A percentile compares a stretch with the other conserved stretches of the same genome.
These are phyloP conservation scores for Eubucco bourcierii DNA, from an alignment of 2,113 vertebrate species.

Conservation along the genomic window DNA sequence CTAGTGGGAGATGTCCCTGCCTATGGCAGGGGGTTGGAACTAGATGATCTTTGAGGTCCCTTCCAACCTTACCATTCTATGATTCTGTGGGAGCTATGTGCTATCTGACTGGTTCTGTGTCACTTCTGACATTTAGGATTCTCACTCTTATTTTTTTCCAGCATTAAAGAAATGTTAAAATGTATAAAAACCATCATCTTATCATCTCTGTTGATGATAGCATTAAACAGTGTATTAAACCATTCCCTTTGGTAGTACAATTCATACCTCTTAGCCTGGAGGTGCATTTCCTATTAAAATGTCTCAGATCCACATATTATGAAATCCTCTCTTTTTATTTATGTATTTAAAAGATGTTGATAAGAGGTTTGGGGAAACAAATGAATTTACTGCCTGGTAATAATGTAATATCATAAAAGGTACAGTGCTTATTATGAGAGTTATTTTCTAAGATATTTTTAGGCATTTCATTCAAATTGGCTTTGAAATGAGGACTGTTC, in stretches of 20 bases:
- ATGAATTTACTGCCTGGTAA: conserved; percentile 7
- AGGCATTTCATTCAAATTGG: neutral
- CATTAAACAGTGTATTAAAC: conserved; percentile 57
- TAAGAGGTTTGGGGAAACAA: conserved; percentile 24
- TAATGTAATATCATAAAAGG: conserved; percentile 36
- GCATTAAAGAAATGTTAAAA: conserved; percentile 33
- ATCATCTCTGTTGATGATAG: conserved; percentile 30
- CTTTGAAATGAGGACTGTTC: neutral
- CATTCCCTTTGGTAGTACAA: conserved; percentile 14
- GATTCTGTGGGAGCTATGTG: neutral
- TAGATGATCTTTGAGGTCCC: too few relatives aligned
- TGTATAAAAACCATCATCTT: conserved; percentile 28
- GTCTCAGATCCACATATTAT: conserved; percentile 28
- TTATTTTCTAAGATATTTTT: conserved; percentile 24
- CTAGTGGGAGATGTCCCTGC: too few relatives aligned
- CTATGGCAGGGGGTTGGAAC: too few relatives aligned
- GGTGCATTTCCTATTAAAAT: conserved; percentile 65
- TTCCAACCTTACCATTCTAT: too few relatives aligned
- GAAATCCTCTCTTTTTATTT: conserved; percentile 45
- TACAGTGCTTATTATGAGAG: conserved; percentile 24
- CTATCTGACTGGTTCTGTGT: neutral
- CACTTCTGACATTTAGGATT: conserved; percentile 11
- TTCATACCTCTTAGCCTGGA: conserved; percentile 51
- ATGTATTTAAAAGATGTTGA: conserved; percentile 48
- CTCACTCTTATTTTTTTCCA: neutral